phyloP scores from a whole-genome alignment of 2,888 invertebrate species.

The Penaeus monodon region DNA sequence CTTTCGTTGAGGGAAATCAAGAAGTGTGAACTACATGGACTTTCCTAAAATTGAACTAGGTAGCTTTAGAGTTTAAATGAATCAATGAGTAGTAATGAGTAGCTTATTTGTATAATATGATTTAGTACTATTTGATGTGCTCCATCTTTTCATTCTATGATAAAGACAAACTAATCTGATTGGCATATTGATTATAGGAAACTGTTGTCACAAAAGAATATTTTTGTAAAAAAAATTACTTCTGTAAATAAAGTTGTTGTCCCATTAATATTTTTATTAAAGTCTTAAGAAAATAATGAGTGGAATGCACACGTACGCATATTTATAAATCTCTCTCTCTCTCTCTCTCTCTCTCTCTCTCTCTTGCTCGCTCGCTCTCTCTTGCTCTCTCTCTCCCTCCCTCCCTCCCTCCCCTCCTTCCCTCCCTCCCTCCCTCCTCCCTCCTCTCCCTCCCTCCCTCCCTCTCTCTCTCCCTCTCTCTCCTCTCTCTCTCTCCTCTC shows the following conservation, averaged over 20 bases:
- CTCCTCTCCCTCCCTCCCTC: no score
- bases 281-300: background rate
- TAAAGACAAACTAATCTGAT: conserved; percentile 4
- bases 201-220: conserved; percentile 11
- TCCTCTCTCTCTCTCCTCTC: no score
- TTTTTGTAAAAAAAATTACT: conserved; percentile 24
- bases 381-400: no score
- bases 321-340: background rate
- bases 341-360: no score
- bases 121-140: conserved; percentile 22
- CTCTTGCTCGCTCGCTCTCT: no score
- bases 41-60: conserved; percentile 15
- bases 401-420: no score
- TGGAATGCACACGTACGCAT: background rate
- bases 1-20: background rate
- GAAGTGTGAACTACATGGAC: background rate
- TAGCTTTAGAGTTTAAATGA: conserved; percentile 17
- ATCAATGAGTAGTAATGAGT: background rate
- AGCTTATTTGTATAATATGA: conserved; percentile 25
- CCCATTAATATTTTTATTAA: background rate
- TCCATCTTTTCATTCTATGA: conserved; percentile 22
- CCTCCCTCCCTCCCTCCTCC: no score
- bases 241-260: conserved; percentile 30
- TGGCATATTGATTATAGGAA: conserved; percentile 11
- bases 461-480: no score